Percentiles rank a stretch among this genome's conserved stretches.
Evolutionary conservation across 2,113 vertebrate species (phyloP).

Genomic region (Protomyctophum bolini): DNA sequence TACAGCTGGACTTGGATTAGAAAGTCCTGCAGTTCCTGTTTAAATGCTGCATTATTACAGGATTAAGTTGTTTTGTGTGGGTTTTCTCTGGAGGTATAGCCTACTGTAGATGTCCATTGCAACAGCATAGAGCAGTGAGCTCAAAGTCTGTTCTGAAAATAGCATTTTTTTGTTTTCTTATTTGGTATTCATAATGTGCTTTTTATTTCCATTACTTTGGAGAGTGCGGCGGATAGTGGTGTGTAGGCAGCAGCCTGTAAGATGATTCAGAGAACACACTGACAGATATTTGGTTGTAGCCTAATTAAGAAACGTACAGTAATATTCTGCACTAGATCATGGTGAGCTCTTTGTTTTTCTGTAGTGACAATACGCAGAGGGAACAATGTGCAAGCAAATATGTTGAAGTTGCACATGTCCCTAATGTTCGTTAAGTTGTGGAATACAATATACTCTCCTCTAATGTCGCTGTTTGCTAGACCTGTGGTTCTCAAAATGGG

Average conservation of each 20-base stretch:
- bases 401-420: constrained; percentile 84
- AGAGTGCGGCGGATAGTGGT: background rate
- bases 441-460: constrained; percentile 85
- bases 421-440: constrained; percentile 89
- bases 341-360: constrained; percentile 63
- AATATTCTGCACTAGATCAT: constrained; percentile 78
- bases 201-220: background rate
- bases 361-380: constrained; percentile 80
- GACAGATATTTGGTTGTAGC: constrained; percentile 79
- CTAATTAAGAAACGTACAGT: constrained; percentile 90
- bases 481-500: constrained; percentile 64
- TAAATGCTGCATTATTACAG: too few species aligned
- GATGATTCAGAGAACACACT: background rate
- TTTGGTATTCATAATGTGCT: background rate
- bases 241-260: background rate
- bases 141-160: background rate
- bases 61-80: background rate
- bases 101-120: background rate
- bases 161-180: background rate
- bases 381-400: constrained; percentile 87
- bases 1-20: background rate
- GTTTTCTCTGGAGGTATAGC: constrained; percentile 15
- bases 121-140: constrained; percentile 9
- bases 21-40: too few species aligned
- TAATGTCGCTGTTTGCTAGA: constrained; percentile 89